These are phyloP conservation scores for Tragelaphus scriptus DNA, from an alignment of 2,113 vertebrate genomes.

Conservation along the genomic window DNA sequence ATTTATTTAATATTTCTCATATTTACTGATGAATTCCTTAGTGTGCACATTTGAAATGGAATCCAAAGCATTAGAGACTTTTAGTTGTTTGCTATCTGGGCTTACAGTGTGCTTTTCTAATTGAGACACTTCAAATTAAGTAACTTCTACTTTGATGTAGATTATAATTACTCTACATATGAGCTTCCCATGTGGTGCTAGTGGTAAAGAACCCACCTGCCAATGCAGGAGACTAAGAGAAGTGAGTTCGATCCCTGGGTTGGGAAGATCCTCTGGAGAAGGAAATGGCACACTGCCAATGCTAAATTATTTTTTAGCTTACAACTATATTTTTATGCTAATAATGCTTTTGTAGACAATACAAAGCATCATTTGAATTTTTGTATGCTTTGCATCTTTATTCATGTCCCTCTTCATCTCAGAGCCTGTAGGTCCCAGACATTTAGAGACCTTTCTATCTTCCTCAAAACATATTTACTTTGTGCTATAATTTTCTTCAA, in stretches of 20 bases:
- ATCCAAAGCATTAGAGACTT: neutral
- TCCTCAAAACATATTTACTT: neutral
- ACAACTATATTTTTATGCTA: neutral
- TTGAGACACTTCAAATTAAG: neutral
- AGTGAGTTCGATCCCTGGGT: neutral
- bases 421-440: neutral
- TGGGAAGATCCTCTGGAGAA: neutral
- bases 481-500: neutral
- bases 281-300: neutral
- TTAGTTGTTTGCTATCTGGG: neutral
- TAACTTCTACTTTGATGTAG: neutral
- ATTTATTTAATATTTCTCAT: neutral
- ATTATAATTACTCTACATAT: neutral
- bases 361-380: neutral
- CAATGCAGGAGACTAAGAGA: neutral
- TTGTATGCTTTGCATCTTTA: neutral
- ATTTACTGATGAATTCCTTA: neutral
- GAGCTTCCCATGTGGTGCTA: neutral
- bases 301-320: neutral
- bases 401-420: neutral
- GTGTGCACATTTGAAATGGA: neutral
- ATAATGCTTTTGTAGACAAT: neutral
- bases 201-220: neutral
- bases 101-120: neutral
- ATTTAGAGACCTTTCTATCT: neutral